phyloP scores from a whole-genome alignment of 2,888 invertebrate genomes.

The Crossocerus cetratus region DNA sequence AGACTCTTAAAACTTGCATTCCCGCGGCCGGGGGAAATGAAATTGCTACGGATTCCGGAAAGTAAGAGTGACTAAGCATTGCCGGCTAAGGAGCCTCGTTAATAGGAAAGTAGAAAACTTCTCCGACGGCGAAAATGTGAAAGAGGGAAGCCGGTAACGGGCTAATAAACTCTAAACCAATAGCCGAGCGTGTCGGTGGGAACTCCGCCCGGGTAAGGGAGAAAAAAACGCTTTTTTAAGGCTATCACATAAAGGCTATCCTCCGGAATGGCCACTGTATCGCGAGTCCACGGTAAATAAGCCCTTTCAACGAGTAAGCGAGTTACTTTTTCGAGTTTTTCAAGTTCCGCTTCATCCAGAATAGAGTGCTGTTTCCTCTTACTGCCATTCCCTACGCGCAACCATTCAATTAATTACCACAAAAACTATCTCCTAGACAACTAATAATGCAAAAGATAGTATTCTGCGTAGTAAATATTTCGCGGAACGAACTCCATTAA shows the following conservation, averaged over 20 bases:
- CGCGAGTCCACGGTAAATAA: no score
- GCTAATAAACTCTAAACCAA: constrained; percentile 33
- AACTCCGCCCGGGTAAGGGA: not conserved
- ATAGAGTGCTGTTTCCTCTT: no score
- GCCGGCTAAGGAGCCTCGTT: constrained; percentile 40
- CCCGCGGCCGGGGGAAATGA: constrained; percentile 37
- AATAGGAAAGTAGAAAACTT: constrained; percentile 43
- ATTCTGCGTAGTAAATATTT: not conserved
- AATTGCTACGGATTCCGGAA: constrained; percentile 41
- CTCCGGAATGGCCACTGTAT: not conserved
- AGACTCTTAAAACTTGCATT: constrained; percentile 51
- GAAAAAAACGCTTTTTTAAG: not conserved
- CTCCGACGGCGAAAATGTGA: constrained; percentile 7
- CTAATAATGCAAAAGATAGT: not conserved
- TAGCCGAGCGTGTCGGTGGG: not conserved
- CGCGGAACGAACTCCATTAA: no score
- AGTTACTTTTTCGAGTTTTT: no score
- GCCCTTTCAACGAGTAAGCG: no score
- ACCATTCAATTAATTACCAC: no score
- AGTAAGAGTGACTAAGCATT: constrained; percentile 41
- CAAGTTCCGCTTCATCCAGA: no score
- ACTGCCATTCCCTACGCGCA: no score
- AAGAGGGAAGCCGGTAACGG: constrained; percentile 23
- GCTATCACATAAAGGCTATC: not conserved
- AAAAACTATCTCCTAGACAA: no score